A percentile compares a stretch with the other conserved stretches of the same genome.
These are phyloP conservation scores for Corvus cornix DNA, from an alignment of 2,113 vertebrate species.

Conservation along the genomic window DNA sequence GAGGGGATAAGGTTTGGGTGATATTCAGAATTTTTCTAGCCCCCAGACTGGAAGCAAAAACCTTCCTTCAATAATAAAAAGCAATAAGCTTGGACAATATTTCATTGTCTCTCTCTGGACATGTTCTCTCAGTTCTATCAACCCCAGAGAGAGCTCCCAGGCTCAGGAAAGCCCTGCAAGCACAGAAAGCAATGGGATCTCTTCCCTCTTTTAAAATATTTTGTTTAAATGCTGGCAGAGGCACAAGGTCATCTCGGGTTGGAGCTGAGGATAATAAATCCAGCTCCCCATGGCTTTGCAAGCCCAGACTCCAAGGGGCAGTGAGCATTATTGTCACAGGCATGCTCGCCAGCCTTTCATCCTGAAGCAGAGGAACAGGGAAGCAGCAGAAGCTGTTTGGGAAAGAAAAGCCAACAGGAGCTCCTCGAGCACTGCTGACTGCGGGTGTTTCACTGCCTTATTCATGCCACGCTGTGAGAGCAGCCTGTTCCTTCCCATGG, in stretches of 20 bases:
- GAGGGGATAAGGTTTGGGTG: slow-evolving; percentile 32
- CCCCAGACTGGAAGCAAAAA: slow-evolving; percentile 25
- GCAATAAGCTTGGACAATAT: slow-evolving; percentile 8
- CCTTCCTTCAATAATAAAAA: slow-evolving; percentile 32
- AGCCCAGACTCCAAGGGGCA: not conserved
- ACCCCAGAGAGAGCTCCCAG: not conserved
- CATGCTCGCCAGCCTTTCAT: not conserved
- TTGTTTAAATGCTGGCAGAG: slow-evolving; percentile 68
- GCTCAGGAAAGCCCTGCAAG: slow-evolving; percentile 32
- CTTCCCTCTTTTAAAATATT: slow-evolving; percentile 27
- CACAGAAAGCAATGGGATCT: not conserved
- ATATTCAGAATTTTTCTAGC: slow-evolving; percentile 26
- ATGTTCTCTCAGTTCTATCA: slow-evolving; percentile 14
- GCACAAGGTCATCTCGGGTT: slow-evolving; percentile 67
- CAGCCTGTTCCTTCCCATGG: rapidly evolving
- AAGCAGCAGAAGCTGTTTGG: not conserved
- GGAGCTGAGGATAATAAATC: slow-evolving; percentile 55
- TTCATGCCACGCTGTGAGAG: not conserved
- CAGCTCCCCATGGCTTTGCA: not conserved
- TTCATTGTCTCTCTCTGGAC: slow-evolving; percentile 49
- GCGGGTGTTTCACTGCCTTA: not conserved
- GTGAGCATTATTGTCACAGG: not conserved
- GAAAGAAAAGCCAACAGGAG: not conserved
- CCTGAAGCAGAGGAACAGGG: not conserved
- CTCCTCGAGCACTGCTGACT: rapidly evolving